Percentiles rank a stretch among this genome's conserved stretches.
phyloP scores from a whole-genome alignment of 2,113 vertebrate genomes.

The Gymnarchus niloticus region DNA sequence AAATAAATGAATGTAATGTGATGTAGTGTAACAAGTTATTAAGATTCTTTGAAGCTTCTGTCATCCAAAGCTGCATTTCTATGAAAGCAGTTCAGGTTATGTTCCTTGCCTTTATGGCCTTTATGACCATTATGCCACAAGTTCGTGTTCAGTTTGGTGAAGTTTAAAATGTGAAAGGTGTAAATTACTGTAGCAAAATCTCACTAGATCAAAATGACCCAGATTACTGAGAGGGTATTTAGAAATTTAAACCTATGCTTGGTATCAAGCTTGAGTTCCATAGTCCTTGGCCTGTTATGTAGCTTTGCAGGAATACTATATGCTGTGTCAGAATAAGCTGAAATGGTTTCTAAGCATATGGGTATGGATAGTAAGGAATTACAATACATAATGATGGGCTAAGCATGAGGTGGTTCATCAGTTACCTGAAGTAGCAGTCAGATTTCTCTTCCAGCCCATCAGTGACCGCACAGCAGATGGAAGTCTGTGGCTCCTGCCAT shows the following conservation, averaged over 20 bases:
- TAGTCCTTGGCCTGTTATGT: background rate
- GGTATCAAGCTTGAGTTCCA: background rate
- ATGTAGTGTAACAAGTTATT: too few relatives aligned
- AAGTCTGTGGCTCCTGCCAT: slow-evolving; percentile 58
- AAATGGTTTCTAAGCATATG: background rate
- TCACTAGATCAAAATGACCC: background rate
- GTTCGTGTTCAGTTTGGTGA: background rate
- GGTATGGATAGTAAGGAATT: background rate
- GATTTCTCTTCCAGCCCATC: slow-evolving; percentile 52
- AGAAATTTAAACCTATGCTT: background rate
- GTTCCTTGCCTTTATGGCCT: background rate
- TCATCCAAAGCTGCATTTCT: background rate
- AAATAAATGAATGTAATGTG: background rate
- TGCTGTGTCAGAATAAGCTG: background rate
- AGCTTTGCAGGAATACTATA: too few relatives aligned
- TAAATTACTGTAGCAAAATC: background rate
- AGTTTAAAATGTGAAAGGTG: background rate
- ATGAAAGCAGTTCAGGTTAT: background rate
- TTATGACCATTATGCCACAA: background rate
- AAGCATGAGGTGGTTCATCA: too few relatives aligned
- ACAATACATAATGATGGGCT: background rate
- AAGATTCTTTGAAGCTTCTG: background rate
- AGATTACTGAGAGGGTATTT: background rate
- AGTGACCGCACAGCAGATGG: slow-evolving; percentile 54
- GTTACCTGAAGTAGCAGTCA: slow-evolving; percentile 63